phyloP scores from a whole-genome alignment of 2,888 invertebrate species.

The Leptodirus hochenwartii region DNA sequence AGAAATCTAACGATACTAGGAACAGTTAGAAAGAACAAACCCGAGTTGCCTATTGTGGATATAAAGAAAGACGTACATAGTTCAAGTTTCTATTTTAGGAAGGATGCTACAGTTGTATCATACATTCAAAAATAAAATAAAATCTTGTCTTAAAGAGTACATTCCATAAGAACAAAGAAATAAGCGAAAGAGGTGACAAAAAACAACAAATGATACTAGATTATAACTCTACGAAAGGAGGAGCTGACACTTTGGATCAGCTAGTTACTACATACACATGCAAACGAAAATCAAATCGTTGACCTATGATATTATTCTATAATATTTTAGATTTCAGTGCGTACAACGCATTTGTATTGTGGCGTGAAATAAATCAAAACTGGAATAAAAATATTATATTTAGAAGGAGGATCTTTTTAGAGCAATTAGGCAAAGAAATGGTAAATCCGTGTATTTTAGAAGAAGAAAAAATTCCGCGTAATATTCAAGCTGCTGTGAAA shows the following conservation, averaged over 20 bases:
- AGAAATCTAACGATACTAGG: slow-evolving; percentile 9
- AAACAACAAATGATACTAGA: too few species aligned
- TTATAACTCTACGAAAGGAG: too few species aligned
- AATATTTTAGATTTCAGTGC: slow-evolving; percentile 7
- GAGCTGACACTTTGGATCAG: too few species aligned
- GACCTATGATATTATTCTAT: slow-evolving; percentile 13
- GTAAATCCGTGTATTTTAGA: slow-evolving; percentile 2
- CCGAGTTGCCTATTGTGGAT: slow-evolving; percentile 4
- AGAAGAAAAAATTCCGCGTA: too few species aligned
- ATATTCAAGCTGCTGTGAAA: too few species aligned
- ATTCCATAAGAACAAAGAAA: too few species aligned
- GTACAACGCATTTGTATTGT: slow-evolving; percentile 3
- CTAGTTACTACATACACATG: too few species aligned
- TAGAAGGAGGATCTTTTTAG: slow-evolving; percentile 1
- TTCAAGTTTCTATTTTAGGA: slow-evolving; percentile 8
- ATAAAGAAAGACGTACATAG: slow-evolving; percentile 8
- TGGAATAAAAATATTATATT: slow-evolving; percentile 2
- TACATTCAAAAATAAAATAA: too few species aligned
- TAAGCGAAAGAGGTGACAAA: too few species aligned
- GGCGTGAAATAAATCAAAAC: slow-evolving; percentile 1
- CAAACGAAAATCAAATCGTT: slow-evolving; percentile 13
- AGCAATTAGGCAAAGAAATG: neutral
- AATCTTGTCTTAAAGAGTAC: too few species aligned
- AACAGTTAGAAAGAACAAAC: slow-evolving; percentile 8
- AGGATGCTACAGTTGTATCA: slow-evolving; percentile 7